Evolutionary conservation across 1,140 invertebrate species (phyloP), one percentile per base, ranked within the genome.

Genomic region (Bicyclus anynana): DNA sequence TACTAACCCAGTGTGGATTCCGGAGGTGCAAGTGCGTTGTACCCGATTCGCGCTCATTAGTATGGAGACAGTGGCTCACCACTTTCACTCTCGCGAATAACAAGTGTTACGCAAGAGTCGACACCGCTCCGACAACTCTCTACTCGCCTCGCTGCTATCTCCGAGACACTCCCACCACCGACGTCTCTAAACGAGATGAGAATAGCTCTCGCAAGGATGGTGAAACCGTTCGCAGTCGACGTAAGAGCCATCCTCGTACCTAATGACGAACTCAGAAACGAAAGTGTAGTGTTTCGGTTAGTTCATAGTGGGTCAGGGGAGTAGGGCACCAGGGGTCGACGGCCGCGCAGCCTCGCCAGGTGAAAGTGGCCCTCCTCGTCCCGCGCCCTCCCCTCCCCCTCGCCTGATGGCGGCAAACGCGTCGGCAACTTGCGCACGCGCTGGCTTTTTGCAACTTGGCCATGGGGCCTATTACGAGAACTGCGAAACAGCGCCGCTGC

Each of bases 311-410:
- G 85, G 85, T 88, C 74, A 88, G 73, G 82, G 72, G 85, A 88
- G 84, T 86, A 88, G 84, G 83, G 59, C 84, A 84, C 51, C 53
- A 65, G 76, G 80, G 84, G 80, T 87, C 84, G 83, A 75, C 83
- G 84, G 68, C 78, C 84, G 84, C 84, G 82, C 83, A 87, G 82
- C 84, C 84, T 87, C 84, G 84, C 72, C 63, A 74, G 72, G 84
- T 82, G 83, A 86, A 85, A 88, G 83, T 86, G 84, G 68, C 72
- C 81, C 84, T 69, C 56, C 76, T 72, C 72, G 66, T 65, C 76
- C 72, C 70, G 67, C 72, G 47, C 66, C 74, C 80, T 62, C 56
- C 67, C 72, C 66, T 72, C 80, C 59, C 56, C 67, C 72, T 9
- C 62, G 59, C 67, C 74, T 68, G 72, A 72, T 76, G 72, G 66